Evolutionary conservation across 1,140 invertebrate genomes (phyloP), one percentile per base, ranked within the genome.

Genomic region (Caenorhabditis remanei): DNA sequence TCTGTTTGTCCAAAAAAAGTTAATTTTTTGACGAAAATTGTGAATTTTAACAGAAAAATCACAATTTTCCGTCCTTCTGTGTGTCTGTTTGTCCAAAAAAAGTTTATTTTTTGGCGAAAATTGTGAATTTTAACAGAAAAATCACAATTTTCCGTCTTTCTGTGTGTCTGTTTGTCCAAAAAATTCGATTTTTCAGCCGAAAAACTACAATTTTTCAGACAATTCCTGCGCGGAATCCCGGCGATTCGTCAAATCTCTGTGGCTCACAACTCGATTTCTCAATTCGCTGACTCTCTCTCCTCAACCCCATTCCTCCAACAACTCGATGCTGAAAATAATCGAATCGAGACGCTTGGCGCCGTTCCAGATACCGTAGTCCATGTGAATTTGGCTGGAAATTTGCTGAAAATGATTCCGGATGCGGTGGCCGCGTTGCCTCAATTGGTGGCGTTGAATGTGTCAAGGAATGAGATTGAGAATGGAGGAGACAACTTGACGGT

Each of bases 371-470:
- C 84, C 40, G 61, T 87, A 9, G 75, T 75, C 53, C 87, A 89
- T 56, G 58, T 91, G 41, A 90, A 91, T 84, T 41, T 92, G 55
- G 89, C 91, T 32, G 58, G 84, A 56, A 91, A 91, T 85, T 32
- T 58, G 58, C 71, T 91, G 50, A 41, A 50, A 40, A 50, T 32
- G 24, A 86, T 92, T 14, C 91, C 91, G 24, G 50, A 85, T 8
- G 32, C 91, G 9, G 85, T 91, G 16, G 87, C 87, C 0, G 84
- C 86, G 43, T 84, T 92, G 50, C 65, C 50, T 4, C 32, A 43
- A 63, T 53, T 91, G 13, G 83, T 89, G 8, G 58, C 79, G n/a
- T 58, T 92, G 7, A 90, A 91, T 83, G 40, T 92, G n/a, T 85
- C 86, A 9, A 67, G 67, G 11, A 91, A 91, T 65, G n/a, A 41